Conservation (phyloP, 64 coral and sea anemone species). For the Montipora capricornis region DNA sequence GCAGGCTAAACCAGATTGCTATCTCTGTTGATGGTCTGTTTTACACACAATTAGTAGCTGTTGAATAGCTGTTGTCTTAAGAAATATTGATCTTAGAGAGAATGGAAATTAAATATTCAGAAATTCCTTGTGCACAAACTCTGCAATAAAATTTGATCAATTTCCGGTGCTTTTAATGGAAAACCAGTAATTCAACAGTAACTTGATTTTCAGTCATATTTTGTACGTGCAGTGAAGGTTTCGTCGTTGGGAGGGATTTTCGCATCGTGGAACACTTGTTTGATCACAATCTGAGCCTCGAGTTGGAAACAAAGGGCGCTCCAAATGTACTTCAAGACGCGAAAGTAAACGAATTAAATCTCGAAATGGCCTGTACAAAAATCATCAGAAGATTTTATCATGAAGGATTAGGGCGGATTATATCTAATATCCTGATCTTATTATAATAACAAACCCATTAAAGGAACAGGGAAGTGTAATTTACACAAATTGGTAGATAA, state of each 20-base stretch:
- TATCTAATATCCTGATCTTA: constrained; percentile 18
- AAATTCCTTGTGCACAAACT: background rate
- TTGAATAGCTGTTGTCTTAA: background rate
- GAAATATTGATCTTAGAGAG: constrained; percentile 29
- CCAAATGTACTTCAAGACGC: background rate
- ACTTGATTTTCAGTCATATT: background rate
- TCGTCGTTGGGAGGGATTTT: background rate
- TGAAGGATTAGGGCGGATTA: constrained; percentile 14
- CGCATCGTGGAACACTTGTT: background rate
- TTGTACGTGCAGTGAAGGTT: constrained; percentile 3
- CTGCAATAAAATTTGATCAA: constrained; percentile 26
- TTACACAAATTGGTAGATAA: constrained; percentile 1
- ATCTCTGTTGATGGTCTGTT: background rate
- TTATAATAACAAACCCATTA: constrained; percentile 7
- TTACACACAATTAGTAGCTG: background rate
- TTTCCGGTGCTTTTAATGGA: constrained; percentile 15
- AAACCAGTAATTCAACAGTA: background rate
- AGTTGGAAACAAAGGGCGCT: too few species aligned
- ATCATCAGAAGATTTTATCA: constrained; percentile 1
- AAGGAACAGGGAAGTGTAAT: background rate
- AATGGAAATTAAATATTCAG: background rate
- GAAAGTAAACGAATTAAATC: constrained; percentile 11
- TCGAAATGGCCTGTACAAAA: background rate
- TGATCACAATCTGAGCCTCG: background rate
- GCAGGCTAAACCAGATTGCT: background rate